Evolutionary conservation across 2,888 invertebrate genomes (phyloP), one percentile per base, ranked within the genome.

Genomic region (Psylliodes chrysocephalus): DNA sequence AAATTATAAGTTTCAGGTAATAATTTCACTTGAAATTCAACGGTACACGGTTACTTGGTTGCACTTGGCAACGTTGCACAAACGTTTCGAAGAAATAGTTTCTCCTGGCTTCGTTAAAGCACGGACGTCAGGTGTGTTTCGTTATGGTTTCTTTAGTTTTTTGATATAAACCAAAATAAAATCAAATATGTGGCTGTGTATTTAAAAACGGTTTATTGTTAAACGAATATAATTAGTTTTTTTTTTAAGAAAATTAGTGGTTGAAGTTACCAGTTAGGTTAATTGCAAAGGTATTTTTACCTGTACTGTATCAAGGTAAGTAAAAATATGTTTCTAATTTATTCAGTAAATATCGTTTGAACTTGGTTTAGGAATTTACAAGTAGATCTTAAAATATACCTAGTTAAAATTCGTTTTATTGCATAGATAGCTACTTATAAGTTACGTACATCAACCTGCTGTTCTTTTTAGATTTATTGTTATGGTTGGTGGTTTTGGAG

Each of bases 41-140:
- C n/a, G 33, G 10, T n/a, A 33, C n/a, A n/a, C 33, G 12, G 12
- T 10, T n/a, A 33, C 2, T 33, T 7, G 15, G 10, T 42, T 42
- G 10, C 42, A n/a, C 42, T 33, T 30, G 63, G 63, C 63, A 63
- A 52, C 57, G 18, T 46, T 38, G 63, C 51, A 15, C 33, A 2
- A 46, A 44, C 14, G 25, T 28, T 49, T 15, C 15, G 17, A n/a
- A 15, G 12, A 54, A 52, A 49, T 62, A 62, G 67, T 67, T 67
- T 67, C 67, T 67, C 67, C 56, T 64, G 54, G 42, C 33, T 7
- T 28, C 8, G 12, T 25, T 15, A 35, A 14, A 44, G 46, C 51
- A 51, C 51, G 56, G 25, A 59, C 54, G 64, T 64, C 64, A 67
- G 64, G 64, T 67, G 67, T 49, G 66, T 63, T 63, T 67, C 61